Conservation (phyloP, 2,888 invertebrate species). For the Brenthis ino region DNA sequence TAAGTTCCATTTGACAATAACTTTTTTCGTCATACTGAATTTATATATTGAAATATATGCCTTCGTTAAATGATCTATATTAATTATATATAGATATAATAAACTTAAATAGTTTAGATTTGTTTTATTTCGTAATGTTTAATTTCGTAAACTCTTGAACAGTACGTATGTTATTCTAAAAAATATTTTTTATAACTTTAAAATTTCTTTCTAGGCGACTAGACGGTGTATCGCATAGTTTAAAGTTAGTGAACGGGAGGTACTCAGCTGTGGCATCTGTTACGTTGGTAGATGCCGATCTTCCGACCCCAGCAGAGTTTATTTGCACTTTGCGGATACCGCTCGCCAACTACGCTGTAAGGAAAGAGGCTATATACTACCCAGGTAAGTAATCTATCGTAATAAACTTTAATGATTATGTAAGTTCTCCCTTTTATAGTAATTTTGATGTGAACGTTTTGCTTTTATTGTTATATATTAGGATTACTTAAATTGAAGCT, state of each 20-base stretch:
- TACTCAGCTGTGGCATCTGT: conserved; percentile 82
- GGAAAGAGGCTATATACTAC: conserved; percentile 80
- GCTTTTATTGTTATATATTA: neutral
- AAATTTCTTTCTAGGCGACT: conserved; percentile 53
- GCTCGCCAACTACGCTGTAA: conserved; percentile 82
- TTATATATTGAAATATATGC: too few relatives aligned
- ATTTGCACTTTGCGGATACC: conserved; percentile 84
- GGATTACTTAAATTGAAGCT: too few relatives aligned
- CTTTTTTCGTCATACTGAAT: too few relatives aligned
- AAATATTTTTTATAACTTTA: neutral
- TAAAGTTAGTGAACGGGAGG: conserved; percentile 69
- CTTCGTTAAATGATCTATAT: too few relatives aligned
- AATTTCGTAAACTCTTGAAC: neutral
- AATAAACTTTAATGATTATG: too few relatives aligned
- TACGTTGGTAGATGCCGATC: conserved; percentile 74
- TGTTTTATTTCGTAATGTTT: neutral
- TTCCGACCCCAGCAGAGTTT: conserved; percentile 81
- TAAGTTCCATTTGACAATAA: too few relatives aligned
- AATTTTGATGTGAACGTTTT: neutral
- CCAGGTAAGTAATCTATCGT: conserved; percentile 69
- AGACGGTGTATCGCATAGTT: conserved; percentile 64
- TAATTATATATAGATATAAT: too few relatives aligned
- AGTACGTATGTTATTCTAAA: too few relatives aligned
- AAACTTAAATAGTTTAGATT: neutral
- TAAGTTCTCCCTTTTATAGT: neutral